Evolutionary conservation across 2,113 vertebrate species (phyloP).

Genomic region (Cairina moschata): DNA sequence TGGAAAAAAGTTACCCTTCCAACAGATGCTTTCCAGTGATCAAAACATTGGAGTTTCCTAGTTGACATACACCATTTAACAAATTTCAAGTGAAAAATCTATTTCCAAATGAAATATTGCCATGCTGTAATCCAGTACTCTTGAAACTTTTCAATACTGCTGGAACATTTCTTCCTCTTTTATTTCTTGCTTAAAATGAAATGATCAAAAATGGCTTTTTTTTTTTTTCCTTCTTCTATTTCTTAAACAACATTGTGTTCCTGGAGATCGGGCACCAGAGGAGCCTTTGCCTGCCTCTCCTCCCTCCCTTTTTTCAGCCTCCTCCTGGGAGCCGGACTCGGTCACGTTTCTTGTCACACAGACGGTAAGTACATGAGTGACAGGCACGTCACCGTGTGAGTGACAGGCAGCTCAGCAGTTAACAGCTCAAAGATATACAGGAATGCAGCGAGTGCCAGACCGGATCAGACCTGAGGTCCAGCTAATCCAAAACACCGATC

Average conservation of each 20-base stretch:
- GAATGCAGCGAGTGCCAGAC: background rate
- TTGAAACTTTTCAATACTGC: background rate
- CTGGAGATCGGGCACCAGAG: background rate
- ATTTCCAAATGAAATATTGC: background rate
- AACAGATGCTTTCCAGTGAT: background rate
- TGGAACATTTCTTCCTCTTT: background rate
- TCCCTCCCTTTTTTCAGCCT: background rate
- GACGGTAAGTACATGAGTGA: background rate
- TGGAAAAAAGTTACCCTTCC: background rate
- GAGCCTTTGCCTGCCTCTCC: too few relatives aligned
- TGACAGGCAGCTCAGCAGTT: background rate
- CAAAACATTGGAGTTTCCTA: background rate
- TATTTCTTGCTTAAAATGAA: rapidly evolving
- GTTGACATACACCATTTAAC: slow-evolving; percentile 6
- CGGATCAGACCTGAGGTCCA: background rate
- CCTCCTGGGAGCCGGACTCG: too few relatives aligned
- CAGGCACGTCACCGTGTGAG: background rate
- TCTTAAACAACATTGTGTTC: background rate
- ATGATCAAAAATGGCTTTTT: background rate
- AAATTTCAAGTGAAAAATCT: slow-evolving; percentile 9
- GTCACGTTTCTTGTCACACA: background rate
- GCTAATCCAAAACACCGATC: rapidly evolving
- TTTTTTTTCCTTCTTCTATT: too few relatives aligned
- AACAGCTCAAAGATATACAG: background rate
- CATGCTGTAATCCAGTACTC: rapidly evolving